Evolutionary conservation across 2,113 vertebrate species (phyloP).

Genomic region (Vimba vimba): DNA sequence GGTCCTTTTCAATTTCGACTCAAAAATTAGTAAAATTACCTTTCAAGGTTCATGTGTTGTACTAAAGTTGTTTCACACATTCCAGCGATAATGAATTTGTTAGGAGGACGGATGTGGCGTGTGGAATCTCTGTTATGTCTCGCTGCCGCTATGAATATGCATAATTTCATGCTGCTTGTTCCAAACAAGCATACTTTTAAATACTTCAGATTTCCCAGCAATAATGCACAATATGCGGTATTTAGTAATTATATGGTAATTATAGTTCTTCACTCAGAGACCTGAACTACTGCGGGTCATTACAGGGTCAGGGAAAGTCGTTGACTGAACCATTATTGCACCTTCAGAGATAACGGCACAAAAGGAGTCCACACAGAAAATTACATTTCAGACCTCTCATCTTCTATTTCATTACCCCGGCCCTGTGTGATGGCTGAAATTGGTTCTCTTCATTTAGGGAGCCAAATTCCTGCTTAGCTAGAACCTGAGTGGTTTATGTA

Average conservation of each 20-base stretch:
- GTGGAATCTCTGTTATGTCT: slow-evolving; percentile 68
- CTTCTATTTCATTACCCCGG: slow-evolving; percentile 81
- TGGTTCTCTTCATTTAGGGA: slow-evolving; percentile 82
- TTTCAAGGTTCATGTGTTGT: slow-evolving; percentile 59
- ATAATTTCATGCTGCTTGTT: slow-evolving; percentile 61
- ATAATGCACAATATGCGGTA: slow-evolving; percentile 67
- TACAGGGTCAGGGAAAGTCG: slow-evolving; percentile 78
- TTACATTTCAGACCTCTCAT: slow-evolving; percentile 81
- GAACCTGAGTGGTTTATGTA: slow-evolving; percentile 76
- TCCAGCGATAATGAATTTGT: slow-evolving; percentile 67
- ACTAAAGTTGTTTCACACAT: slow-evolving; percentile 47
- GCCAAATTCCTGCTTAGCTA: slow-evolving; percentile 76
- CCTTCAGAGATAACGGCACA: slow-evolving; percentile 79
- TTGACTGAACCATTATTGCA: slow-evolving; percentile 81
- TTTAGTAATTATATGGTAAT: slow-evolving; percentile 80
- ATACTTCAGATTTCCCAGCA: slow-evolving; percentile 70
- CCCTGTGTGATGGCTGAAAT: slow-evolving; percentile 77
- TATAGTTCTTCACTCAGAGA: slow-evolving; percentile 76
- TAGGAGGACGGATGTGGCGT: slow-evolving; percentile 61
- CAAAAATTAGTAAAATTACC: slow-evolving; percentile 53
- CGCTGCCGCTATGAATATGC: slow-evolving; percentile 63
- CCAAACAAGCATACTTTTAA: slow-evolving; percentile 58
- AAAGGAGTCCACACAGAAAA: slow-evolving; percentile 81
- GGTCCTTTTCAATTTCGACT: slow-evolving; percentile 23
- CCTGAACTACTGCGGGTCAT: slow-evolving; percentile 78